A percentile compares a stretch with the other conserved stretches of the same genome.
Evolutionary conservation across 2,113 vertebrate genomes (phyloP).

Genomic region (Campylomormyrus numenius): DNA sequence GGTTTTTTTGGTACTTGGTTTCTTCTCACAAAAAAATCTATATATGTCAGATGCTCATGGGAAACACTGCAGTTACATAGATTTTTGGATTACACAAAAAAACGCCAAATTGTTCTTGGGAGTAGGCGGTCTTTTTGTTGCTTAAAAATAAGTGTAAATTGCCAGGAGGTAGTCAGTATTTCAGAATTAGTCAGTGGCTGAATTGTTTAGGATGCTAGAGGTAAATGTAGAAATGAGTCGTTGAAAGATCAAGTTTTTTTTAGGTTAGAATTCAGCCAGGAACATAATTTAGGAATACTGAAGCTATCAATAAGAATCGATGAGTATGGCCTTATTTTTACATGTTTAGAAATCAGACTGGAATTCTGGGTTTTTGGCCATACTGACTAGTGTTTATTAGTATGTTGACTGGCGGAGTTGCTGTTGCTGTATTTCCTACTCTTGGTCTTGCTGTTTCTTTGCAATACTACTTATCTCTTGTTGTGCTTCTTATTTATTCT

Average conservation of each 20-base stretch:
- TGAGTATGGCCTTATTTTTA: not conserved
- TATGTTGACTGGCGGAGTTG: not conserved
- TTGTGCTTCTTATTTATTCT: not conserved
- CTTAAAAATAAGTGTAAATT: constrained; percentile 7
- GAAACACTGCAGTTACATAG: not conserved
- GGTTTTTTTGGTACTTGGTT: not conserved
- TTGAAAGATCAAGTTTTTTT: not conserved
- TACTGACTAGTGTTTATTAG: not conserved
- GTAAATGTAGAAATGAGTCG: not conserved
- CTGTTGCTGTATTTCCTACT: constrained; percentile 22
- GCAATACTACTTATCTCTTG: constrained; percentile 37
- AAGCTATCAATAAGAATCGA: not conserved
- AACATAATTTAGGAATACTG: not conserved
- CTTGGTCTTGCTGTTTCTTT: constrained; percentile 52
- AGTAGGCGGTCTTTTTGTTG: not conserved
- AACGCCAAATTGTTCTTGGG: not conserved
- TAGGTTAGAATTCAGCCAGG: not conserved
- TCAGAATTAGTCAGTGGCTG: not conserved
- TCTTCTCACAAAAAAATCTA: not conserved
- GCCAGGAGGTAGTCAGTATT: not conserved
- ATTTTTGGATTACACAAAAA: not conserved
- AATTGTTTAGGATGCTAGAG: not conserved
- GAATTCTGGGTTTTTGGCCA: not conserved
- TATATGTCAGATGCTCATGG: not conserved
- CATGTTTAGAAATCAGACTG: not conserved